Base-by-base conservation (phyloP, 2,113 vertebrate species). In the Alectura lathami region DNA sequence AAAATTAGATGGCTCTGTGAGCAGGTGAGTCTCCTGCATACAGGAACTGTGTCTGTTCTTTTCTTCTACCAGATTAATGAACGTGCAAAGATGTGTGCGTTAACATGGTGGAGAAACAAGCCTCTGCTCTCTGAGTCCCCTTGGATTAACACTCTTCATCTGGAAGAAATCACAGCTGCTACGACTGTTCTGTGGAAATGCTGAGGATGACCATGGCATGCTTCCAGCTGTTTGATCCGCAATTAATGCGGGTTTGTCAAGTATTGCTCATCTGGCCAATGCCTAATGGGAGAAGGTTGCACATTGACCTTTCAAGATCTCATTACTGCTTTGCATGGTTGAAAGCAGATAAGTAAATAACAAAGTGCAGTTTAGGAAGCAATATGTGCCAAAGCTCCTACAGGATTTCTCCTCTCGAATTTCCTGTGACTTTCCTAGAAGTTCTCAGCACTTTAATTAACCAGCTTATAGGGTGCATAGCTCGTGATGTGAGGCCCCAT, bases 1-100 rank as follows among this genome's bases (percentile, higher is more conserved):
- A 91, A 95, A 96, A 94, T 73, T 57, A 74, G 75, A 74, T 77
- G 18, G 59, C 79, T 62, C 1, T 7, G 59, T 85, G 63, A 95
- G 83, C 38, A 4, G 2, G 34, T 84, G 75, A 95, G 82, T 51
- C 59, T 85, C 34, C 20, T 63, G 50, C n/a, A 4, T 43, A 34
- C 45, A 87, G 70, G 11, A 68, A 64, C 17, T 47, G 43, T 11
- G 9, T 74, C 60, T 53, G n/a, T n/a, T n/a, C n/a, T n/a, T n/a
- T n/a, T n/a, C n/a, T 77, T 74, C 51, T 57, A 11, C 21, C 5
- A 22, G 45, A 62, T 86, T 64, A 80, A 67, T 64, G 67, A 85
- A 82, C 30, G 21, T 2, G 3, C 13, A 13, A n/a, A 8, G 34
- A 21, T 0, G 1, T 17, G 83, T 86, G 29, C 15, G 17, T 53